Evolutionary conservation across 2,888 invertebrate species (phyloP).

Genomic region (Apodemia hepburni): DNA sequence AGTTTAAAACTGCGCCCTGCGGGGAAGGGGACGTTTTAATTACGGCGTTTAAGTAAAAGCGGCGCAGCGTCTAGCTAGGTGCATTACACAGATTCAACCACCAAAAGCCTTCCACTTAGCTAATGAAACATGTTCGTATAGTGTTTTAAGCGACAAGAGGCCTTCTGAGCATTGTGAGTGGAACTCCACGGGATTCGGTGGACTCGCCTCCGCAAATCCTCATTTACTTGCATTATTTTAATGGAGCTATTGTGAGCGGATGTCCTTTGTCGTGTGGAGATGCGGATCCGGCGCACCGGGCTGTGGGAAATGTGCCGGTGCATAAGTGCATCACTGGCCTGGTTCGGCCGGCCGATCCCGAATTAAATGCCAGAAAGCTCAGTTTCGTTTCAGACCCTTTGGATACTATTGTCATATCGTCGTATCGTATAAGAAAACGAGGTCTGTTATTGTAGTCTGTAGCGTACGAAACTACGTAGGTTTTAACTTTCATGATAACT

Average conservation of each 20-base stretch:
- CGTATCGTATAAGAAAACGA: constrained; percentile 40
- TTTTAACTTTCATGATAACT: not conserved
- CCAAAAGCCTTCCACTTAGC: constrained; percentile 81
- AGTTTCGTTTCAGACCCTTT: constrained; percentile 52
- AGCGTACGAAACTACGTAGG: not conserved
- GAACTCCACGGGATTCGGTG: constrained; percentile 60
- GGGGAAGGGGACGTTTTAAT: constrained; percentile 71
- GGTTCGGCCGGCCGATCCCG: constrained; percentile 54
- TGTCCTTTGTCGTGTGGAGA: constrained; percentile 72
- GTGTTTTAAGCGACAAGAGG: constrained; percentile 61
- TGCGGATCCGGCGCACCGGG: constrained; percentile 54
- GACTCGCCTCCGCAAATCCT: constrained; percentile 74
- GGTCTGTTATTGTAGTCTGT: constrained; percentile 48
- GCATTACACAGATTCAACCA: constrained; percentile 78
- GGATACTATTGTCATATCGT: constrained; percentile 44
- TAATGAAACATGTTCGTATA: constrained; percentile 81
- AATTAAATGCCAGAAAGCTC: constrained; percentile 55
- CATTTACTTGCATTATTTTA: constrained; percentile 81
- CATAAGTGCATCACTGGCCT: constrained; percentile 69
- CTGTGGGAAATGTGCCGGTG: constrained; percentile 68
- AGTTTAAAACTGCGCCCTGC: constrained; percentile 74
- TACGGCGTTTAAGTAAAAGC: constrained; percentile 78
- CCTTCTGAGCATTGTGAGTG: constrained; percentile 57
- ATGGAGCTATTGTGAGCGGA: constrained; percentile 77
- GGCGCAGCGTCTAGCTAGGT: constrained; percentile 69